Evolutionary conservation across 2,113 vertebrate species (phyloP), one percentile per base, ranked within the genome.

Genomic region (Lepus americanus): DNA sequence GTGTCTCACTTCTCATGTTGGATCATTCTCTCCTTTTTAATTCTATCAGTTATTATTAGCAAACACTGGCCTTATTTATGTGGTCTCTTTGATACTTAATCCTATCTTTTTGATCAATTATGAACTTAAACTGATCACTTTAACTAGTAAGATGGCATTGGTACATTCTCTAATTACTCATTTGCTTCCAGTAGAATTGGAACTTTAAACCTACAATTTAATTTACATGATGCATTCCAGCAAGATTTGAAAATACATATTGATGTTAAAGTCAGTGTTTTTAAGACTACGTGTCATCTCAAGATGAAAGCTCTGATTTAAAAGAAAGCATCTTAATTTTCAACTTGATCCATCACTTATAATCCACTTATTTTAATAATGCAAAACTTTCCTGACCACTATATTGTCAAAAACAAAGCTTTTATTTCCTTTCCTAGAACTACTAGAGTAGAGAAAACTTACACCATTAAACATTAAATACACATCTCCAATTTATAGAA

Each of bases 301-400:
- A 63, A 31, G 23, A 73, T 73, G 59, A 70, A 9, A 49, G 31
- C 4, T 79, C 27, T 61, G 7, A n/a, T 80, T 83, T 83, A 51
- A 66, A 82, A 69, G 13, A 82, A 77, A 64, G 16, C 59, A 72
- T 53, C 51, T 92, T 89, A n/a, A 85, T 86, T 92, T 95, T 92
- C 36, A 86, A 72, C 5, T 59, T 67, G 83, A 44, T 55, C 14
- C 61, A 23, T 89, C 6, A 66, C 27, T 69, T 72, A 11, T 66
- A 86, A 89, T 80, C 11, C 39, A 86, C 6, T 63, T 81, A 39
- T 51, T 76, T 66, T 89, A 33, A 9, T 82, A n/a, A 76, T 63
- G 19, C 44, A 33, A 20, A 80, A 87, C 25, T 69, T 2, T 17
- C 31, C 3, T 69, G 9, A 53, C 4, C 7, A 92, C 74, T 70